Percentiles rank a stretch among this genome's conserved stretches.
Conservation (phyloP, 2,888 invertebrate species). For the Eulithis testata region DNA sequence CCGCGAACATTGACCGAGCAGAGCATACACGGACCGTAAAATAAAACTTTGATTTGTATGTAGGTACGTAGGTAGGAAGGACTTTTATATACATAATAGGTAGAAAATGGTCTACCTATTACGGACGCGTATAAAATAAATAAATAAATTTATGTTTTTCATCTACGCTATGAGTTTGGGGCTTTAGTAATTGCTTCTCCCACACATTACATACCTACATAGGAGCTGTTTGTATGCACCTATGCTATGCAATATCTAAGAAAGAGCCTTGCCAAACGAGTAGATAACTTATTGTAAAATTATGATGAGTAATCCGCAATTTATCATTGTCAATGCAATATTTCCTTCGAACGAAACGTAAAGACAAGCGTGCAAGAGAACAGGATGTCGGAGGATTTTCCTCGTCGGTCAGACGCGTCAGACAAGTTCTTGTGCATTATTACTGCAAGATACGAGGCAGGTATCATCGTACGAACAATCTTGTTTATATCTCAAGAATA, state of each 20-base stretch:
- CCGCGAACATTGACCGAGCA: slow-evolving; percentile 72
- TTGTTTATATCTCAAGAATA: slow-evolving; percentile 32
- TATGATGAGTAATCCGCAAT: slow-evolving; percentile 45
- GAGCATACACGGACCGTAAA: slow-evolving; percentile 53
- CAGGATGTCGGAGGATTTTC: slow-evolving; percentile 74
- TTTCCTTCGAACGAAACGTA: slow-evolving; percentile 51
- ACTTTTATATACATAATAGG: neutral
- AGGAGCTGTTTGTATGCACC: too few relatives aligned
- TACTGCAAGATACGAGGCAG: slow-evolving; percentile 46
- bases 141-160: too few relatives aligned
- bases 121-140: too few relatives aligned
- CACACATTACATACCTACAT: too few relatives aligned
- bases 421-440: slow-evolving; percentile 55
- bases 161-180: too few relatives aligned
- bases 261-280: slow-evolving; percentile 35
- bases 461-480: slow-evolving; percentile 42
- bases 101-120: neutral
- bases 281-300: slow-evolving; percentile 11
- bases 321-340: slow-evolving; percentile 52
- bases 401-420: slow-evolving; percentile 58
- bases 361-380: slow-evolving; percentile 61
- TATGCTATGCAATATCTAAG: slow-evolving; percentile 2
- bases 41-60: slow-evolving; percentile 37
- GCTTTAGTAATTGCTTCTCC: too few relatives aligned
- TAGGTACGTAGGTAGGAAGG: neutral